phyloP scores from a whole-genome alignment of 1,140 invertebrate genomes.

The Drosophila sechellia region DNA sequence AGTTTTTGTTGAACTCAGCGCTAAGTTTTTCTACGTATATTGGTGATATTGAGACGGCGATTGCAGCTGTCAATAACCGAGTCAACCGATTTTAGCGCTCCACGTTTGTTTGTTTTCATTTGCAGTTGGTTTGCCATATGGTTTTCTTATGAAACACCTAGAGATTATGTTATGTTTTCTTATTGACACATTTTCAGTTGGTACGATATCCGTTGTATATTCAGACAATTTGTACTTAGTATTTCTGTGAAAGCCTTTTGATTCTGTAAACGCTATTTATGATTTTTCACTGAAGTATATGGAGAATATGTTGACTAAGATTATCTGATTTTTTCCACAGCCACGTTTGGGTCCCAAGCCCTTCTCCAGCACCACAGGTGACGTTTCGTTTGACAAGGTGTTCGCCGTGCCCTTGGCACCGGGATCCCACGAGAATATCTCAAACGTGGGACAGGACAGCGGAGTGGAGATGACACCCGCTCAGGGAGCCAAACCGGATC shows the following conservation, averaged over 20 bases:
- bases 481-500: conserved; percentile 69
- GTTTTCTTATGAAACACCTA: not conserved
- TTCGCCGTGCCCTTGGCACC: conserved; percentile 91
- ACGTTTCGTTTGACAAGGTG: conserved; percentile 92
- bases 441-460: conserved; percentile 62
- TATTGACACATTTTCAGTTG: not conserved
- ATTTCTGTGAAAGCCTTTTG: not conserved
- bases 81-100: not conserved
- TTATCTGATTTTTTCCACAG: conserved; percentile 82
- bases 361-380: conserved; percentile 90
- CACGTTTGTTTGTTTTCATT: not conserved
- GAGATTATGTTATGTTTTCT: conserved; percentile 1
- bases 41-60: not conserved
- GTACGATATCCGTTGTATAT: not conserved
- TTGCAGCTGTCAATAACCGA: not conserved
- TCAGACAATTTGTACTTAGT: not conserved
- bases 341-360: conserved; percentile 92
- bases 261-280: not conserved
- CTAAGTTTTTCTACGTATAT: not conserved
- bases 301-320: not conserved
- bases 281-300: not conserved
- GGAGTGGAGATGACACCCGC: conserved; percentile 24
- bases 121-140: not conserved
- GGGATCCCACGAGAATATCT: conserved; percentile 85
- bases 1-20: not conserved